Percentiles rank a stretch among this genome's conserved stretches.
phyloP scores from a whole-genome alignment of 2,888 invertebrate species.

The Tuta absoluta region DNA sequence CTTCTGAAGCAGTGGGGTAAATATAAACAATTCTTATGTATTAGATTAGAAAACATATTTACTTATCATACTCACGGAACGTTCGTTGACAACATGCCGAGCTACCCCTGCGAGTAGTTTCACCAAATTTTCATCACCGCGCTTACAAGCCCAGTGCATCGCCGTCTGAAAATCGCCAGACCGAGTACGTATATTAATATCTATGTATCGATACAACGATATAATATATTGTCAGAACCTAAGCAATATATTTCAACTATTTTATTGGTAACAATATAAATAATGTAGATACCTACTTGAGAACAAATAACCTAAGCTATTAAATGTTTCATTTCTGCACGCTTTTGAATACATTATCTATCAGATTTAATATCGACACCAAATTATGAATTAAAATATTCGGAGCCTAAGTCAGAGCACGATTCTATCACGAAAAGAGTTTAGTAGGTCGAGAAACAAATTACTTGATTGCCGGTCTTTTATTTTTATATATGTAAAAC shows the following conservation, averaged over 20 bases:
- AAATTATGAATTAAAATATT: conserved; percentile 60
- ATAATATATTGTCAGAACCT: not conserved
- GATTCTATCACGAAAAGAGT: conserved; percentile 69
- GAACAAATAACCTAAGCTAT: not conserved
- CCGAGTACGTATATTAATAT: conserved; percentile 18
- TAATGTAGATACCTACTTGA: not conserved
- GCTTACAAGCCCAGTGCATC: conserved; percentile 98
- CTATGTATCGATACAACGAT: not conserved
- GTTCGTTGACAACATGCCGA: conserved; percentile 91
- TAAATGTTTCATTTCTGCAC: not conserved
- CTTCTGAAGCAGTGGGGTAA: too few species aligned
- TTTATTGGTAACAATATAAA: too few species aligned
- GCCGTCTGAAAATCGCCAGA: conserved; percentile 88
- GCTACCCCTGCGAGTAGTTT: conserved; percentile 94
- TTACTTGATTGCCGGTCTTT: conserved; percentile 76
- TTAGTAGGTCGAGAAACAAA: conserved; percentile 78
- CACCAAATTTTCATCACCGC: conserved; percentile 94
- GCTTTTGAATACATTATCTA: conserved; percentile 33
- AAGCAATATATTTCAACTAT: conserved; percentile 1
- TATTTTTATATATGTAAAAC: conserved; percentile 79
- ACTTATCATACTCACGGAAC: conserved; percentile 85
- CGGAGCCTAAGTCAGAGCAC: conserved; percentile 61
- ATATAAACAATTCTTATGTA: too few species aligned
- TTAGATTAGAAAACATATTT: too few species aligned
- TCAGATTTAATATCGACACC: conserved; percentile 46